Base-by-base conservation (phyloP, 2,888 invertebrate genomes). In the Netelia melanura region DNA sequence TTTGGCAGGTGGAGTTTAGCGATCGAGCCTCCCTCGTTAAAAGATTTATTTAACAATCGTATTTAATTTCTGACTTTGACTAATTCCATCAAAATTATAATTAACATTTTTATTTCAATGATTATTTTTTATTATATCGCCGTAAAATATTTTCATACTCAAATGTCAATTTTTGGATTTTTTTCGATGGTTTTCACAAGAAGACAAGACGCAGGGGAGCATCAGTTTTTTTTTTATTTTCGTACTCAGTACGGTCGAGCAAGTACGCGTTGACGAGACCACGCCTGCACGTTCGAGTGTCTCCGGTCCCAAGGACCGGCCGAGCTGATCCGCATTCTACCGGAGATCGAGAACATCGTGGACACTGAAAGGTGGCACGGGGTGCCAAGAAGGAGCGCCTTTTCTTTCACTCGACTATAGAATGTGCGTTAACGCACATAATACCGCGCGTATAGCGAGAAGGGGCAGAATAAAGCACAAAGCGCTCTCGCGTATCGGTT, bases 351-450 rank as follows among this genome's bases (percentile, higher is more conserved):
- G 48, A 61, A 54, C 70, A 25, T 58, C n/a, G 25, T 52, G 75
- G 64, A 11, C 64, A 62, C 52, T 14, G 58, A 71, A 71, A 71
- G 56, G 71, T 71, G 64, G 72, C 43, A 67, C 76, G 65, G 68
- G 77, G 75, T 76, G 76, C 70, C 77, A 75, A 78, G 78, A 81
- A 11, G 76, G 76, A 64, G 67, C 61, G 67, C 76, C 74, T 68
- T 81, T 81, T 74, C 65, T 74, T 81, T 76, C 30, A 62, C 64
- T 75, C 75, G 61, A 38, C 72, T 61, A 25, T 74, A 74, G 61
- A 74, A 74, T 74, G 23, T 30, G 30, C 62, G 11, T 10, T 61
- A 43, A 38, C 56, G 30, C 30, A 25, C 52, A 70, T 30, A 62
- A 25, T 52, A 21, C 14, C 44, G 30, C 1, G 48, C 43, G 25